Conservation (phyloP, 2,797 vertebrate genomes). For the Sebastes nivosus region DNA sequence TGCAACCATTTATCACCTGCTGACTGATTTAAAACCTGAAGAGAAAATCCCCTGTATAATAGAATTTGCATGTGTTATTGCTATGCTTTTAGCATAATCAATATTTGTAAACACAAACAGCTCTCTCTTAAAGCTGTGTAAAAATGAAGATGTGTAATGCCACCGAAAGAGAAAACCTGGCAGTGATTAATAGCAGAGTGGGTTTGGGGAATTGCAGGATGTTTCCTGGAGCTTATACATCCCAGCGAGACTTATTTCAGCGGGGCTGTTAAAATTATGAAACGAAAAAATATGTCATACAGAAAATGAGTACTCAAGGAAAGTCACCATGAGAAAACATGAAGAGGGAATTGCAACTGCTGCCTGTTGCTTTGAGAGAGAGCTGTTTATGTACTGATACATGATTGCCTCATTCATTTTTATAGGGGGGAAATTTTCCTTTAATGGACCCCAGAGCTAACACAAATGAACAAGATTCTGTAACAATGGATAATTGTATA, state of each 20-base stretch:
- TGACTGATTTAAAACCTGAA: slow-evolving; percentile 17
- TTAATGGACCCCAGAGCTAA: slow-evolving; percentile 38
- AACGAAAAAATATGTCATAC: slow-evolving; percentile 5
- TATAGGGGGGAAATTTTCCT: slow-evolving; percentile 3
- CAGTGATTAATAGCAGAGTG: slow-evolving; percentile 2
- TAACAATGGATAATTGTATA: slow-evolving; percentile 11
- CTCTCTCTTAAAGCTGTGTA: background rate
- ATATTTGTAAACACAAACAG: slow-evolving; percentile 18
- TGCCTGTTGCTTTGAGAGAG: slow-evolving; percentile 1
- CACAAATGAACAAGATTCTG: slow-evolving; percentile 18
- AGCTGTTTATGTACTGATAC: background rate
- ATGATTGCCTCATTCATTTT: background rate
- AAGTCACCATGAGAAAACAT: background rate
- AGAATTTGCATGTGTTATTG: background rate
- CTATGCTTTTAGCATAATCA: slow-evolving; percentile 3
- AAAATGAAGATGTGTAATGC: background rate
- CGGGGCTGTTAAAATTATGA: slow-evolving; percentile 14
- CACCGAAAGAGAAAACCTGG: slow-evolving; percentile 16
- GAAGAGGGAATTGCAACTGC: background rate
- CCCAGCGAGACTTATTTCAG: slow-evolving; percentile 22
- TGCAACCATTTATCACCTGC: slow-evolving; percentile 1
- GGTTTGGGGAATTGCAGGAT: background rate
- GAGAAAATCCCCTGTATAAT: slow-evolving; percentile 3
- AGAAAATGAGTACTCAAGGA: slow-evolving; percentile 9
- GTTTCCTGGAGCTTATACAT: slow-evolving; percentile 35